These are phyloP conservation scores for Lucilia cuprina DNA, from an alignment of 1,140 invertebrate species.

Conservation along the genomic window DNA sequence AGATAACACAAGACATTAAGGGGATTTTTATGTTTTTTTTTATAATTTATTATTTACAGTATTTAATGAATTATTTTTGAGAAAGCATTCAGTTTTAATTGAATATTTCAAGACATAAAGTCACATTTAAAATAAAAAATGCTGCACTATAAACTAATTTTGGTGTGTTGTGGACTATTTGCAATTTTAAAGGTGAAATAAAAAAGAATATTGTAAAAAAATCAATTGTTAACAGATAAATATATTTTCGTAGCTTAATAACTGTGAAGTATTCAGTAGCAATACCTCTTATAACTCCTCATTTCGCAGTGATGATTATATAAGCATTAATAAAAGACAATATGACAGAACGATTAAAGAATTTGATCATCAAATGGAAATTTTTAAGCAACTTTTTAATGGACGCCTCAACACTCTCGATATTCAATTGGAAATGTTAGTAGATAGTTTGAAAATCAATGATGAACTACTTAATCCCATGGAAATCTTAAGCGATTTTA, in stretches of 20 bases:
- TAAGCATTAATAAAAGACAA: not conserved
- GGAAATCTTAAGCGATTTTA: slow-evolving; percentile 23
- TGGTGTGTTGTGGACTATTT: not conserved
- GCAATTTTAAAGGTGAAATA: not conserved
- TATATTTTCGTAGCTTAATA: not conserved
- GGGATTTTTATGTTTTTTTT: not conserved
- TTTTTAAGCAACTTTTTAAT: not conserved
- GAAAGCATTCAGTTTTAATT: not conserved
- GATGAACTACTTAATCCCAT: slow-evolving; percentile 31
- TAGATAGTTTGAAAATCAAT: not conserved
- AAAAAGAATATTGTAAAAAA: not conserved
- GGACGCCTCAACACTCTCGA: not conserved
- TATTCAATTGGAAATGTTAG: not conserved
- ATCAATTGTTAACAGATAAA: not conserved
- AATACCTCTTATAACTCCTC: not conserved
- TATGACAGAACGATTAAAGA: slow-evolving; percentile 23
- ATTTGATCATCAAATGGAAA: slow-evolving; percentile 17
- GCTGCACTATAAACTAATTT: not conserved
- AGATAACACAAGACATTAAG: not conserved
- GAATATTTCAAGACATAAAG: not conserved
- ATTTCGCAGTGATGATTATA: not conserved
- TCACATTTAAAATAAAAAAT: not conserved
- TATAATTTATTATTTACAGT: no score
- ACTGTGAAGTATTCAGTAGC: not conserved
- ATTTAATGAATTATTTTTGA: not conserved